Percentiles rank a stretch among this genome's conserved stretches.
Conservation (phyloP, 2,888 invertebrate genomes). For the Protonemura montana region DNA sequence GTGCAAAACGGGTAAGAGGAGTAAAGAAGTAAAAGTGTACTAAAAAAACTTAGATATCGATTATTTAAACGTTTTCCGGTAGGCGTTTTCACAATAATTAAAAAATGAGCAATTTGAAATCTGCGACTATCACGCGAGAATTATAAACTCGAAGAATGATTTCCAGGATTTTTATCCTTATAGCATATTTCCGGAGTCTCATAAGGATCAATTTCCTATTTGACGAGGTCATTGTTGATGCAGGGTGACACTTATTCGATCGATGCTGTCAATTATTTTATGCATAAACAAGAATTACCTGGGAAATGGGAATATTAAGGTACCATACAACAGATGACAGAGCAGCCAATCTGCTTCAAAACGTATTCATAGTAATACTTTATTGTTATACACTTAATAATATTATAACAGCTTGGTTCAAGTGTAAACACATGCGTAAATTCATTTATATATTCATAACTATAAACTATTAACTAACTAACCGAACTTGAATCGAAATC, state of each 20-base stretch:
- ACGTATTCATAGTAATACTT: not conserved
- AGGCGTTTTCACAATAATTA: too few species aligned
- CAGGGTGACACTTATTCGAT: too few species aligned
- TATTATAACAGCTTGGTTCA: constrained; percentile 12
- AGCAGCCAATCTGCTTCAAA: not conserved
- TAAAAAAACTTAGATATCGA: not conserved
- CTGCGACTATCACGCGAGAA: too few species aligned
- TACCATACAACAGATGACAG: not conserved
- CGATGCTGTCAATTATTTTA: not conserved
- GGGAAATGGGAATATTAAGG: not conserved
- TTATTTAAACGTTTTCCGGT: too few species aligned
- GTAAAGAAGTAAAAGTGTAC: not conserved
- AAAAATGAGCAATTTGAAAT: too few species aligned
- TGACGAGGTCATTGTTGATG: too few species aligned
- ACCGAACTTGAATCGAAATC: not conserved
- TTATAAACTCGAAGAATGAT: too few species aligned
- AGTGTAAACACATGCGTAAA: constrained; percentile 12
- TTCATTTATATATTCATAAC: not conserved
- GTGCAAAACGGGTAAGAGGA: not conserved
- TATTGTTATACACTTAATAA: constrained; percentile 12
- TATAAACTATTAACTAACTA: not conserved
- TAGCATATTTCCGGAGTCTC: too few species aligned
- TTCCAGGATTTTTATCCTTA: too few species aligned
- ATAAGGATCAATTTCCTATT: too few species aligned
- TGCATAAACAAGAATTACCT: not conserved